phyloP scores from a whole-genome alignment of 2,113 vertebrate species.

The Vidua macroura region DNA sequence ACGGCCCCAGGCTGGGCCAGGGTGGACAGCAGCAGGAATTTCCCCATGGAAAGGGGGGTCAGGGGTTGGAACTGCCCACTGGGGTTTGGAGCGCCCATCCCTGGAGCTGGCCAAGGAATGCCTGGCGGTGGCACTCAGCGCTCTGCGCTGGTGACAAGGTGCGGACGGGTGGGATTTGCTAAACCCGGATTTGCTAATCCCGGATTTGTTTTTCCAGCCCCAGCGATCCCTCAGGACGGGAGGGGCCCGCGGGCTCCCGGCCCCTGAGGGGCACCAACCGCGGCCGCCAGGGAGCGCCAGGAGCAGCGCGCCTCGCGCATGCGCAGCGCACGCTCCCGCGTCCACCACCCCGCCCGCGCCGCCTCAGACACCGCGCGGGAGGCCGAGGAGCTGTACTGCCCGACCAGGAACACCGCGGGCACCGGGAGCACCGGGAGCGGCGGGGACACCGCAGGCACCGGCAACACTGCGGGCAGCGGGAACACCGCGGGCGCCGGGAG shows the following conservation, averaged over 20 bases:
- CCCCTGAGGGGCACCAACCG: neutral
- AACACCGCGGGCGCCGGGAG: rapidly evolving
- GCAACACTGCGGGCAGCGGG: no score
- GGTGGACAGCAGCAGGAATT: neutral
- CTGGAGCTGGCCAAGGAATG: neutral
- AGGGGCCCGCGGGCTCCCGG: no score
- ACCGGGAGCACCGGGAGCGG: no score
- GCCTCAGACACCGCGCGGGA: neutral
- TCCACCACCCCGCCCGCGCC: no score
- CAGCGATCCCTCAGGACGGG: no score
- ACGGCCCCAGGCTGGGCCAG: neutral
- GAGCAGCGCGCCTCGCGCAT: neutral
- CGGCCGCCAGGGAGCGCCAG: neutral
- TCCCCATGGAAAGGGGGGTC: neutral
- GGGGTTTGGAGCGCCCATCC: neutral
- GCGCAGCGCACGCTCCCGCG: neutral
- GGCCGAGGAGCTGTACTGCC: neutral
- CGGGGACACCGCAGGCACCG: no score
- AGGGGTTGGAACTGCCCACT: neutral
- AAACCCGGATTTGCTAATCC: no score
- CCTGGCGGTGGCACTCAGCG: no score
- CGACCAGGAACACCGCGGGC: neutral
- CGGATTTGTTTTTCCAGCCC: no score
- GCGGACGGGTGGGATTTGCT: neutral
- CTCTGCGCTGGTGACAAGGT: neutral